Conservation (phyloP, 2,113 vertebrate genomes). For the Sciurus niger region DNA sequence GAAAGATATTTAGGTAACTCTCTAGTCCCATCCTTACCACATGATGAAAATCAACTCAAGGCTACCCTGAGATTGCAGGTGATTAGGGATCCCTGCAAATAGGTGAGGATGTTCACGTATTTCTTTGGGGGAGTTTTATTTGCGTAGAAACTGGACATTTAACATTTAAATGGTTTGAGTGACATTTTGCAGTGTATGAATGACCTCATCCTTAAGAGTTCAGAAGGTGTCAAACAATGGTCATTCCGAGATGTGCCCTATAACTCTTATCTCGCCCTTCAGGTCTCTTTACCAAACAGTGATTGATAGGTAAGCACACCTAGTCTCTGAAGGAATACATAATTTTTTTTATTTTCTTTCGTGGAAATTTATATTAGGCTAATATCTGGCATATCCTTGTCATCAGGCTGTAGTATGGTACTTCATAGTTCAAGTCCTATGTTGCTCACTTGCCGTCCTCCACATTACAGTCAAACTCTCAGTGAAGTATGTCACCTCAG, state of each 20-base stretch:
- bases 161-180: neutral
- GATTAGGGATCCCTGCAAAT: neutral
- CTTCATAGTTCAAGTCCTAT: conserved; percentile 33
- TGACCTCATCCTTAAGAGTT: neutral
- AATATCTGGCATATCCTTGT: neutral
- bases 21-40: neutral
- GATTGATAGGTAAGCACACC: neutral
- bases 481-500: neutral
- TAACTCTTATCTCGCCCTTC: neutral
- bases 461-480: conserved; percentile 19
- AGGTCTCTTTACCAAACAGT: neutral
- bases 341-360: neutral
- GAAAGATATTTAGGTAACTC: neutral
- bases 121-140: conserved; percentile 13
- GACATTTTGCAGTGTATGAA: neutral
- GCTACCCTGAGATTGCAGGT: neutral
- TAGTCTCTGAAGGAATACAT: neutral
- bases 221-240: neutral
- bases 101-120: neutral
- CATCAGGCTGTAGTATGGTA: neutral
- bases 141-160: conserved; percentile 7
- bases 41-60: neutral
- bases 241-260: neutral
- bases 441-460: neutral
- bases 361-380: neutral